Evolutionary conservation across 2,113 vertebrate genomes (phyloP).

Genomic region (Turnix velox): DNA sequence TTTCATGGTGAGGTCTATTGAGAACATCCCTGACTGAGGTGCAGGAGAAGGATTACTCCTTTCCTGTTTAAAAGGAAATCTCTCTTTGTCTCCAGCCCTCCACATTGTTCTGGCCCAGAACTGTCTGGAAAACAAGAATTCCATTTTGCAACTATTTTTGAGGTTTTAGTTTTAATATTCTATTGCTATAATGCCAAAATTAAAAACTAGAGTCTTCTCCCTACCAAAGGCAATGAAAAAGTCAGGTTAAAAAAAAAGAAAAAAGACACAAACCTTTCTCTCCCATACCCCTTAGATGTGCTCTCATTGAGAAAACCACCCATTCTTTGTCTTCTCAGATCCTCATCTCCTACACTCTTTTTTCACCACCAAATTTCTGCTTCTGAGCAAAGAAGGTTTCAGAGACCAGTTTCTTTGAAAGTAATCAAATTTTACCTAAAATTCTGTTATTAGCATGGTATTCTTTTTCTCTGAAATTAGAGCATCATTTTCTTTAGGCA

Average conservation of each 20-base stretch:
- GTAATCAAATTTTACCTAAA: not conserved
- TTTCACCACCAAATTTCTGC: not conserved
- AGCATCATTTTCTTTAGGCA: not conserved
- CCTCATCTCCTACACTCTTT: not conserved
- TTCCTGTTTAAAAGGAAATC: not conserved
- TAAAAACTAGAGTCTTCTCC: not conserved
- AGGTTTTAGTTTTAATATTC: not conserved
- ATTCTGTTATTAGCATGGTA: not conserved
- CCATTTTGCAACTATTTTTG: not conserved
- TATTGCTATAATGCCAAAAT: not conserved
- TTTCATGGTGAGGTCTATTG: fast-evolving
- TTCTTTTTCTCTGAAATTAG: not conserved
- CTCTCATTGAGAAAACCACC: not conserved
- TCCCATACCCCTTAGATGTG: not conserved
- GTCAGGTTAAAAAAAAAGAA: not conserved
- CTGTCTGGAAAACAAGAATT: not conserved
- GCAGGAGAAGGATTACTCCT: not conserved
- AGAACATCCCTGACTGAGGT: not conserved
- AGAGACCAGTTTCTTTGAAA: not conserved
- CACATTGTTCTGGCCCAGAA: not conserved
- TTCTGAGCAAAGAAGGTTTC: not conserved
- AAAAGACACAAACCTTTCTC: not conserved
- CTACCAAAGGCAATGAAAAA: not conserved
- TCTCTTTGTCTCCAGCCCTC: not conserved
- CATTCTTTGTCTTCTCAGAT: not conserved